Conservation (phyloP, 2,113 vertebrate species). For the Melanotaenia duboulayi region DNA sequence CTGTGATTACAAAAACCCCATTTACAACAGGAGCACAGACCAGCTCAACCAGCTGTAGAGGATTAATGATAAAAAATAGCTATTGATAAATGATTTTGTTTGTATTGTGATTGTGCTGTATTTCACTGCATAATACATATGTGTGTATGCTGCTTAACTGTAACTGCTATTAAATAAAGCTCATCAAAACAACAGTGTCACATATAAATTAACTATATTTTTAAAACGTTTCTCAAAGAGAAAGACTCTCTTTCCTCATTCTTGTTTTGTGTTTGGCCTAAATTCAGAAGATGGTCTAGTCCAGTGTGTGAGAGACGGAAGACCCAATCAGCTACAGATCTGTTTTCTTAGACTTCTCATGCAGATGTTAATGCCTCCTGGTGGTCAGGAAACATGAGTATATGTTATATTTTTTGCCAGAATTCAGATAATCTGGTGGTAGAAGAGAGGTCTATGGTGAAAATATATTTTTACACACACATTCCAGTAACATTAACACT, state of each 20-base stretch:
- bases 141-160: not conserved
- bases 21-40: conserved; percentile 69
- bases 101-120: not conserved
- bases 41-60: conserved; percentile 40
- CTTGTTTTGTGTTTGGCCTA: not conserved
- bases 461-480: no score
- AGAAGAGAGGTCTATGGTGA: no score
- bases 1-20: conserved; percentile 71
- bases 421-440: no score
- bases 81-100: not conserved
- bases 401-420: not conserved
- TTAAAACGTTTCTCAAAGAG: not conserved
- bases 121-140: not conserved
- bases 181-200: not conserved
- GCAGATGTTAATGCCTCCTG: not conserved
- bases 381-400: not conserved
- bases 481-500: no score
- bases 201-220: not conserved
- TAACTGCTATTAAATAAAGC: not conserved
- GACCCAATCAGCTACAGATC: no score
- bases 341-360: not conserved
- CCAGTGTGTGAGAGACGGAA: not conserved
- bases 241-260: not conserved
- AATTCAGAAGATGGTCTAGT: no score
- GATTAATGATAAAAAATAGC: not conserved